phyloP scores from a whole-genome alignment of 2,113 vertebrate genomes.

The Tympanuchus pallidicinctus region DNA sequence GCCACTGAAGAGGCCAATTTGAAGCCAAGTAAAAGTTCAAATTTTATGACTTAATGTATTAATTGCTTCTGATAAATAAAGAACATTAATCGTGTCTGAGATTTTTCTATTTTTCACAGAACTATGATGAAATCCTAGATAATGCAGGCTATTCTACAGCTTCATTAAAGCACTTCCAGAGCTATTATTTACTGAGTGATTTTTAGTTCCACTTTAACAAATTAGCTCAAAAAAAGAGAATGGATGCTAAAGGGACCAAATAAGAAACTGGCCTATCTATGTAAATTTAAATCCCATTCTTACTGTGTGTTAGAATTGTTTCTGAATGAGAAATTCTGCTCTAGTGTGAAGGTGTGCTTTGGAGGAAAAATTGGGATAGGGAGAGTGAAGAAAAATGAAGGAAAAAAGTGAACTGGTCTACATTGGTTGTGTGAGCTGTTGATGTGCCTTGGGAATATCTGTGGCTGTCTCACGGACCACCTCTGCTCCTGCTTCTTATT shows the following conservation, averaged over 20 bases:
- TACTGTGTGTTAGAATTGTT: background rate
- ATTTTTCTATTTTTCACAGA: background rate
- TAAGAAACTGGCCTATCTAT: background rate
- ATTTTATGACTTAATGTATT: conserved; percentile 24
- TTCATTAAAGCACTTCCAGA: conserved; percentile 20
- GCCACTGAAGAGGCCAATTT: background rate
- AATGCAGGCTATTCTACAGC: background rate
- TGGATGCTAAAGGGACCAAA: background rate
- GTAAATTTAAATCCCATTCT: background rate
- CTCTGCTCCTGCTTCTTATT: background rate
- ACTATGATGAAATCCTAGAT: conserved; percentile 21
- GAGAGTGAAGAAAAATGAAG: background rate
- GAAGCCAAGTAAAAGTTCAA: conserved; percentile 18
- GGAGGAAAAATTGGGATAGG: background rate
- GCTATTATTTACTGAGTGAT: background rate
- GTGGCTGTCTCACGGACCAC: background rate
- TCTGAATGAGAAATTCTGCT: conserved; percentile 10
- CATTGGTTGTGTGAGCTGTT: background rate
- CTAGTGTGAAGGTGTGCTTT: background rate
- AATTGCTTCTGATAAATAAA: conserved; percentile 49
- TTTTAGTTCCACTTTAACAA: conserved; percentile 28
- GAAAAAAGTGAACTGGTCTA: background rate
- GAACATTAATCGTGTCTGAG: background rate
- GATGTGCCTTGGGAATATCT: background rate
- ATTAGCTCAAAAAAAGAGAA: background rate